phyloP scores from a whole-genome alignment of 2,113 vertebrate species.

The Bufo gargarizans region DNA sequence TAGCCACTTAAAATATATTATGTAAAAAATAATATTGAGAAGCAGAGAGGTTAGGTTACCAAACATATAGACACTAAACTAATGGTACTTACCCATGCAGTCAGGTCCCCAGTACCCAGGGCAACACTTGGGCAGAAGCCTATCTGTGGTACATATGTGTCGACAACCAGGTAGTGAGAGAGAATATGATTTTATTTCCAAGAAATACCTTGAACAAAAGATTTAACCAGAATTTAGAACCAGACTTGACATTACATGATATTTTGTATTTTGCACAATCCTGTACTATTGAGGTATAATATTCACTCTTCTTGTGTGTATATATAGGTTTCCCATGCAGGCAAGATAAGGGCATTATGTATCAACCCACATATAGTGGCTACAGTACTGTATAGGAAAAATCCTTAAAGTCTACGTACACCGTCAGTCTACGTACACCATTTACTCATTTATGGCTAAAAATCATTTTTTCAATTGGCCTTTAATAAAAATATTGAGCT shows the following conservation, averaged over 20 bases:
- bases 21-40: neutral
- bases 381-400: too few relatives aligned
- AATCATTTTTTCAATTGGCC: too few relatives aligned
- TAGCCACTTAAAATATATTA: neutral
- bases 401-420: too few relatives aligned
- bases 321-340: neutral
- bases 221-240: neutral
- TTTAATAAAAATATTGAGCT: too few relatives aligned
- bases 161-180: slow-evolving; percentile 71
- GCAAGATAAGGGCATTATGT: neutral
- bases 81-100: slow-evolving; percentile 72
- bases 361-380: too few relatives aligned
- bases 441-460: too few relatives aligned
- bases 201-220: slow-evolving; percentile 65
- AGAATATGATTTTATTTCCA: slow-evolving; percentile 60
- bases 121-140: slow-evolving; percentile 73
- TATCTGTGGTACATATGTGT: slow-evolving; percentile 68
- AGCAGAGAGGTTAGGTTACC: neutral
- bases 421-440: too few relatives aligned
- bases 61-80: too few relatives aligned
- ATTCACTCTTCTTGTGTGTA: neutral
- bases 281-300: neutral
- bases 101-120: slow-evolving; percentile 76
- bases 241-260: neutral
- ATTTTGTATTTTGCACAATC: neutral